Percentiles rank a stretch among this genome's conserved stretches.
phyloP scores from a whole-genome alignment of 2,888 invertebrate species.

The Conops quadrifasciatus region DNA sequence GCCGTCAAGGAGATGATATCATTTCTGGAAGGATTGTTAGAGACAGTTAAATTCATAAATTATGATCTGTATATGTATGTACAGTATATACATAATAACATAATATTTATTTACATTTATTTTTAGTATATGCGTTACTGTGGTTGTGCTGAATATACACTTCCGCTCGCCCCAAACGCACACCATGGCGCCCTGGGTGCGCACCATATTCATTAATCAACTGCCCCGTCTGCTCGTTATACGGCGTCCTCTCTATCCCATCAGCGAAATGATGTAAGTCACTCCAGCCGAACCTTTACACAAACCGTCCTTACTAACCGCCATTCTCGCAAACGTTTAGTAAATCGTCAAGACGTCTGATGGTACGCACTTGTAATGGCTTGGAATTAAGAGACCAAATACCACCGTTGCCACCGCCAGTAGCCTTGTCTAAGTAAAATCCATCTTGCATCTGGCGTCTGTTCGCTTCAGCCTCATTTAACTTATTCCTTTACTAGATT shows the following conservation, averaged over 20 bases:
- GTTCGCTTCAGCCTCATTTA: background rate
- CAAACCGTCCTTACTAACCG: too few relatives aligned
- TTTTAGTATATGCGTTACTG: constrained; percentile 88
- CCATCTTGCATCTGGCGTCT: background rate
- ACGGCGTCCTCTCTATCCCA: constrained; percentile 78
- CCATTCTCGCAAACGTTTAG: constrained; percentile 43
- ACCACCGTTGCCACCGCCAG: constrained; percentile 69
- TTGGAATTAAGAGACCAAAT: constrained; percentile 75
- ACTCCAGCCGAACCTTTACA: background rate
- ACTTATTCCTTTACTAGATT: constrained; percentile 50
- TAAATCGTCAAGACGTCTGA: constrained; percentile 70
- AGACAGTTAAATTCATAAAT: too few relatives aligned
- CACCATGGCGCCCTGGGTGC: constrained; percentile 97
- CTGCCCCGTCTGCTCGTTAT: constrained; percentile 92
- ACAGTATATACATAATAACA: too few relatives aligned
- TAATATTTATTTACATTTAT: background rate
- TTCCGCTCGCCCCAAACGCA: constrained; percentile 98
- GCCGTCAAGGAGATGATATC: too few relatives aligned
- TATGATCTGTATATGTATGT: too few relatives aligned
- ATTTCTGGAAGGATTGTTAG: too few relatives aligned
- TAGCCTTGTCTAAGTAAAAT: constrained; percentile 65
- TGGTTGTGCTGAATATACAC: constrained; percentile 96
- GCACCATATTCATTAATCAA: constrained; percentile 94
- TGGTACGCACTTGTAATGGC: constrained; percentile 82
- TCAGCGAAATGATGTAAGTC: constrained; percentile 65